These are phyloP conservation scores for Luperina nickerlii DNA, from an alignment of 2,888 invertebrate genomes.

Conservation along the genomic window DNA sequence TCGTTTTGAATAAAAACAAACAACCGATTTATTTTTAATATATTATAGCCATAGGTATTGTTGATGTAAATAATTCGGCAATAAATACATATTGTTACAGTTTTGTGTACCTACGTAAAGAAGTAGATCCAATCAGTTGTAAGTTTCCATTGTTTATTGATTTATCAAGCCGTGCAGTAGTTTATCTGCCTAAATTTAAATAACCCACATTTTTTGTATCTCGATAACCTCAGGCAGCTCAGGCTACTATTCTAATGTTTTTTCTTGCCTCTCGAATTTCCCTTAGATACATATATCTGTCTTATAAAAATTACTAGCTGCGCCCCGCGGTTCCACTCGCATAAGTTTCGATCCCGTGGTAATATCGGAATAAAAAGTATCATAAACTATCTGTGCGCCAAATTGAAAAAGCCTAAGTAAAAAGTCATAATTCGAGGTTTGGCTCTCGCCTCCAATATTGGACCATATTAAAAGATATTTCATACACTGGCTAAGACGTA, in stretches of 20 bases:
- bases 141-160: conserved; percentile 43
- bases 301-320: not conserved
- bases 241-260: not conserved
- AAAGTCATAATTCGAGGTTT: no score
- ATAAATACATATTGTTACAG: conserved; percentile 4
- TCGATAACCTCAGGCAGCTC: conserved; percentile 39
- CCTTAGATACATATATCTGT: not conserved
- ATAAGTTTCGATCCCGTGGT: no score
- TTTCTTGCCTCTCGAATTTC: not conserved
- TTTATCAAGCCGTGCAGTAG: conserved; percentile 9
- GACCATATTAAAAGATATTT: no score
- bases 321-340: no score
- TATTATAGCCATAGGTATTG: not conserved
- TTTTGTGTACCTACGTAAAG: conserved; percentile 13
- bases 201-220: conserved; percentile 10
- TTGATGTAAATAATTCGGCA: conserved; percentile 19
- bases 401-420: no score
- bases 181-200: conserved; percentile 35
- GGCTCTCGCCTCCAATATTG: no score
- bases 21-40: not conserved
- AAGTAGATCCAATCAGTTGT: conserved; percentile 25
- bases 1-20: conserved; percentile 12
- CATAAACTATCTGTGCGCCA: no score
- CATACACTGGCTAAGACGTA: no score
- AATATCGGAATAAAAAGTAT: no score